These are phyloP conservation scores for Aptenodytes forsteri DNA, from an alignment of 2,113 vertebrate species.

Conservation along the genomic window DNA sequence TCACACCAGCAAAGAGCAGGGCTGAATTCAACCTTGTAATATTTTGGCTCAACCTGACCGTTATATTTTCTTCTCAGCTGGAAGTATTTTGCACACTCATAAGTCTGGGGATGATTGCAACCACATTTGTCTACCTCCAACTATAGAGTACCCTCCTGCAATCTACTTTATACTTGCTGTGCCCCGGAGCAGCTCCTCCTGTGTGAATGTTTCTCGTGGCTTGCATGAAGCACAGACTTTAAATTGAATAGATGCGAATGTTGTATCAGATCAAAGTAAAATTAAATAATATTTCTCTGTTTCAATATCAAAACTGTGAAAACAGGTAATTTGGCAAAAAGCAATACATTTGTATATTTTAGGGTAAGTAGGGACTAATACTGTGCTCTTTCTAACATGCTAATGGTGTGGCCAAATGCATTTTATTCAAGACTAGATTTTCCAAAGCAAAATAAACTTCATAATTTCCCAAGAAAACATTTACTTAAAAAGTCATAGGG, in stretches of 20 bases:
- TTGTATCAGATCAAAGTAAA: background rate
- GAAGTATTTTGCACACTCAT: background rate
- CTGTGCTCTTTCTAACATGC: background rate
- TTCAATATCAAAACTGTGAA: background rate
- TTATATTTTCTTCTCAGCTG: background rate
- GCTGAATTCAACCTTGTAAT: background rate
- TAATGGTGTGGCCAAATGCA: background rate
- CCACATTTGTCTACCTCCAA: background rate
- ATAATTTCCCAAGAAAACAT: background rate
- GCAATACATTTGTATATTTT: background rate
- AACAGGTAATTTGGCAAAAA: background rate
- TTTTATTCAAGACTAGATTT: background rate
- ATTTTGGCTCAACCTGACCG: background rate
- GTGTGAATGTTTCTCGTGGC: background rate
- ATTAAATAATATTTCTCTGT: background rate
- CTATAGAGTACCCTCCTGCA: fast-evolving
- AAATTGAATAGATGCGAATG: background rate
- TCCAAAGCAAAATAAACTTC: background rate
- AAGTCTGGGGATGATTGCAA: background rate
- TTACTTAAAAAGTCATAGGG: slow-evolving; percentile 4
- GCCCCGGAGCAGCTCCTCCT: background rate
- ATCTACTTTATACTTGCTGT: fast-evolving
- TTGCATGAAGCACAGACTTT: background rate
- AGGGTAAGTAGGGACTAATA: background rate
- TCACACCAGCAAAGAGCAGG: background rate